phyloP scores from a whole-genome alignment of 2,113 vertebrate species.

The Pteruthius melanotis region DNA sequence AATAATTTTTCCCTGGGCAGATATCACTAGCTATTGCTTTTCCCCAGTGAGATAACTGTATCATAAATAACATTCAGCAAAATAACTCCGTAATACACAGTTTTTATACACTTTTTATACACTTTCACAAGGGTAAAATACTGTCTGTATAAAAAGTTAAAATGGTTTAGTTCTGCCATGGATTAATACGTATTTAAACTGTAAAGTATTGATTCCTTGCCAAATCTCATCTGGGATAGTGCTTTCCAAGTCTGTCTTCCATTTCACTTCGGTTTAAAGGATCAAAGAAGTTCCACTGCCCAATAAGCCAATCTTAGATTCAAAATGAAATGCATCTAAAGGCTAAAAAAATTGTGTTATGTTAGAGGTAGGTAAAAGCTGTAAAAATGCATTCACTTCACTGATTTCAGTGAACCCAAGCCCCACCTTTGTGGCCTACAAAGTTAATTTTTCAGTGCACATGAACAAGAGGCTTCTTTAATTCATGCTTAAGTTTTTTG shows the following conservation, averaged over 20 bases:
- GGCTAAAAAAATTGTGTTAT: neutral
- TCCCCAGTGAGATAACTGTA: neutral
- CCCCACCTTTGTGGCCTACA: neutral
- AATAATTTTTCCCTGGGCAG: conserved; percentile 34
- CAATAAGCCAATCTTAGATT: neutral
- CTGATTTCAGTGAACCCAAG: neutral
- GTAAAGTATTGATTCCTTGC: conserved; percentile 45
- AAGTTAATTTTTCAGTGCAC: neutral
- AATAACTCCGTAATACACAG: neutral
- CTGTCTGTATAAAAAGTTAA: conserved; percentile 29
- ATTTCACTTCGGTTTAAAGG: conserved; percentile 44
- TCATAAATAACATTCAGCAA: conserved; percentile 27
- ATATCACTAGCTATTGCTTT: neutral
- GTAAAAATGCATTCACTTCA: neutral
- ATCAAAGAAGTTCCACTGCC: conserved; percentile 36
- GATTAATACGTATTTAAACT: conserved; percentile 47
- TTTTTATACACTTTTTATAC: conserved; percentile 8
- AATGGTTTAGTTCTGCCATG: conserved; percentile 34
- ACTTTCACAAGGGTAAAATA: conserved; percentile 34
- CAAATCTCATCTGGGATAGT: conserved; percentile 21
- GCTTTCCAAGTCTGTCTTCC: conserved; percentile 26
- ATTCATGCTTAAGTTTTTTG: neutral
- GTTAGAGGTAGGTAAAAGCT: neutral
- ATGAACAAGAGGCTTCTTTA: neutral
- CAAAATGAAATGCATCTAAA: conserved; percentile 21